A percentile compares a stretch with the other conserved stretches of the same genome.
phyloP scores from a whole-genome alignment of 2,113 vertebrate species.

The Scortum barcoo region DNA sequence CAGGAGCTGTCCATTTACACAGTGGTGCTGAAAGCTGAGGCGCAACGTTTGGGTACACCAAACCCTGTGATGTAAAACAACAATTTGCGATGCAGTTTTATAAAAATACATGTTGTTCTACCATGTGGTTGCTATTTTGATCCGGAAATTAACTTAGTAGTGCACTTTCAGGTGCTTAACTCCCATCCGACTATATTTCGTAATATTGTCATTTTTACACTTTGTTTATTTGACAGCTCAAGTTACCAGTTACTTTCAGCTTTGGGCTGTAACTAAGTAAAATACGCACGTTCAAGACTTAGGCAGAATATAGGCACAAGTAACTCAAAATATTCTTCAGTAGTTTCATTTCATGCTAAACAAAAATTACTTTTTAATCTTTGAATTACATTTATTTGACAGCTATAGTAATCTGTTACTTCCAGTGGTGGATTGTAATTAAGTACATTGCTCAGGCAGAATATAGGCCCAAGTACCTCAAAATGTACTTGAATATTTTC shows the following conservation, averaged over 20 bases:
- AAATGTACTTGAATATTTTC: background rate
- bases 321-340: too few relatives aligned
- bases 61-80: slow-evolving; percentile 11
- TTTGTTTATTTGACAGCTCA: too few relatives aligned
- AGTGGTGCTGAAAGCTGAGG: slow-evolving; percentile 57
- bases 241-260: background rate
- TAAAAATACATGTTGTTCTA: background rate
- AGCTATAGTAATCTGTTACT: background rate
- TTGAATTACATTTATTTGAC: background rate
- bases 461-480: too few relatives aligned
- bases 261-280: too few relatives aligned
- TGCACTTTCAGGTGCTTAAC: background rate
- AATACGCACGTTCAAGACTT: background rate
- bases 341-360: background rate
- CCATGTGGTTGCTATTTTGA: background rate
- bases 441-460: background rate
- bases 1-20: slow-evolving; percentile 56
- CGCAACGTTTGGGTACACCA: background rate
- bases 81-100: too few relatives aligned
- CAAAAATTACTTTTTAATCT: background rate
- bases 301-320: too few relatives aligned
- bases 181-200: background rate
- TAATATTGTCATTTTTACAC: background rate
- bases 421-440: background rate
- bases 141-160: background rate